Evolutionary conservation across 2,113 vertebrate genomes (phyloP).

Genomic region (Coregonus clupeaformis): DNA sequence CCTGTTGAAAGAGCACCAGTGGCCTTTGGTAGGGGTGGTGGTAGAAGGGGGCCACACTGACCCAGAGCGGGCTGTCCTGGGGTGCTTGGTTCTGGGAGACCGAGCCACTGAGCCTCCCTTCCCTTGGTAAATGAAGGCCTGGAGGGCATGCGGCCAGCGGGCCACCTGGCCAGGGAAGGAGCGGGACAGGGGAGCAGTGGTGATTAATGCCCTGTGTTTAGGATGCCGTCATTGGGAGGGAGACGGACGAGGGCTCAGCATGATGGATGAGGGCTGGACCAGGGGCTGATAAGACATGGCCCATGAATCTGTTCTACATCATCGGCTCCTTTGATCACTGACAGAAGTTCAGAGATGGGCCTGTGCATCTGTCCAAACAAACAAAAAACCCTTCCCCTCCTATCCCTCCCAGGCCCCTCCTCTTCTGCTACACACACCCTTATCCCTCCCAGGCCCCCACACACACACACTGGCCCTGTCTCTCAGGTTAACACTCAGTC

Average conservation of each 20-base stretch:
- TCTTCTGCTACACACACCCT: constrained; percentile 9
- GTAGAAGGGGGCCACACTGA: not conserved
- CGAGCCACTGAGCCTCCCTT: constrained; percentile 29
- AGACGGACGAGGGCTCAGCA: constrained; percentile 80
- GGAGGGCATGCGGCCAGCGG: constrained; percentile 71
- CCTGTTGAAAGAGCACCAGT: constrained; percentile 41
- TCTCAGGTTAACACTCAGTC: constrained; percentile 58
- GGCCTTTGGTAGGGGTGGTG: constrained; percentile 13
- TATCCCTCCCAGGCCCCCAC: constrained; percentile 20
- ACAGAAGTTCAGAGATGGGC: constrained; percentile 91
- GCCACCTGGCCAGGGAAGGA: constrained; percentile 88
- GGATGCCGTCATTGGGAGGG: constrained; percentile 83
- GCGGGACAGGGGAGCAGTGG: constrained; percentile 63
- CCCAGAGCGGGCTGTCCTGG: constrained; percentile 32
- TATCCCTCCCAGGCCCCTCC: constrained; percentile 51
- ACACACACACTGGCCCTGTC: constrained; percentile 26
- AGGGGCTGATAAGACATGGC: constrained; percentile 91
- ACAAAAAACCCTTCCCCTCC: constrained; percentile 75
- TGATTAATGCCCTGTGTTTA: constrained; percentile 97
- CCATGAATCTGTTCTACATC: constrained; percentile 97
- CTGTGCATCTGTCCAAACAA: constrained; percentile 91
- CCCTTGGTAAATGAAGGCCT: constrained; percentile 83
- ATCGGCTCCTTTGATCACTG: constrained; percentile 91
- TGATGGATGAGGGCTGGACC: constrained; percentile 87
- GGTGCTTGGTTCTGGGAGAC: constrained; percentile 11